Evolutionary conservation across 2,888 invertebrate genomes (phyloP).

Genomic region (Aplocera efformata): DNA sequence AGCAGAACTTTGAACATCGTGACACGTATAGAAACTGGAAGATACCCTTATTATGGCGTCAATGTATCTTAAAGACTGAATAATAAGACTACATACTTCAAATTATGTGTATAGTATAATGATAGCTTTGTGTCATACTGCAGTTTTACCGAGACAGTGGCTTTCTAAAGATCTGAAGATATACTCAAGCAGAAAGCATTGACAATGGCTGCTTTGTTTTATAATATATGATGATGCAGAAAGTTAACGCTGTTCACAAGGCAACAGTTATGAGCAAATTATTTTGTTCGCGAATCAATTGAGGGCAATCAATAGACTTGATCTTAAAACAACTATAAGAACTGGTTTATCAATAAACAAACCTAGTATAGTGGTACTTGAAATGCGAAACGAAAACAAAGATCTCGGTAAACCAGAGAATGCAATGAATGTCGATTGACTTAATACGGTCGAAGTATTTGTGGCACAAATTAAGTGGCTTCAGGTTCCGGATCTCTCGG

Average conservation of each 20-base stretch:
- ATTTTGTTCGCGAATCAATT: neutral
- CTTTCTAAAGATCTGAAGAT: conserved; percentile 30
- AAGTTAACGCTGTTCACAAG: conserved; percentile 15
- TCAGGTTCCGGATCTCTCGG: conserved; percentile 40
- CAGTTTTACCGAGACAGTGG: conserved; percentile 15
- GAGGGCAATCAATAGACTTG: conserved; percentile 3
- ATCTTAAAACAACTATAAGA: conserved; percentile 3
- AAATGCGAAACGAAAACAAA: conserved; percentile 12
- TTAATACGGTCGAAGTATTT: conserved; percentile 28
- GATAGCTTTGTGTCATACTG: conserved; percentile 19
- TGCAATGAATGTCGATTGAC: conserved; percentile 34
- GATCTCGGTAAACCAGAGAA: conserved; percentile 23
- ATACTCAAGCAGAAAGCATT: conserved; percentile 22
- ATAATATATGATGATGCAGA: conserved; percentile 21
- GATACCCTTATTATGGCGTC: neutral
- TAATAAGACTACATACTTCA: conserved; percentile 8
- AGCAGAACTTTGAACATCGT: conserved; percentile 7
- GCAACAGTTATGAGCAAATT: too few relatives aligned
- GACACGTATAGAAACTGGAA: too few relatives aligned
- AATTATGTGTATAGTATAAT: conserved; percentile 11
- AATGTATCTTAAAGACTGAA: conserved; percentile 13
- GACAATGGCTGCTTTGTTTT: conserved; percentile 31
- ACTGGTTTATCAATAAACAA: conserved; percentile 6
- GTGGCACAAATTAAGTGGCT: conserved; percentile 35
- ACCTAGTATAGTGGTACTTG: conserved; percentile 7